Evolutionary conservation across 2,888 invertebrate species (phyloP).

Genomic region (Leptura quadrifasciata): DNA sequence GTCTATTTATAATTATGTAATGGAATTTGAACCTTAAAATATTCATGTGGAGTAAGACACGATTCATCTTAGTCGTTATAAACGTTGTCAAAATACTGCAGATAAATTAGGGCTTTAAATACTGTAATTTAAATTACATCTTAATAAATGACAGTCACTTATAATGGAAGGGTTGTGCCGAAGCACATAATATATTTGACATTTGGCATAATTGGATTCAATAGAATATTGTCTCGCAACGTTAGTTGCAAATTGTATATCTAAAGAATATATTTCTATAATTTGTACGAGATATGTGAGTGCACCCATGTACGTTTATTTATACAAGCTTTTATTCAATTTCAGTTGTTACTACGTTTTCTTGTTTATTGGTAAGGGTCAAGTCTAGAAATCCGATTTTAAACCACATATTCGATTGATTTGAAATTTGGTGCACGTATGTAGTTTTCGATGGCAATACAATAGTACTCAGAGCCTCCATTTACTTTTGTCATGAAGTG

Average conservation of each 20-base stretch:
- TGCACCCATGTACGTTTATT: too few relatives aligned
- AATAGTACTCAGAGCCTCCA: too few relatives aligned
- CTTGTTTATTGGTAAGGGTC: too few relatives aligned
- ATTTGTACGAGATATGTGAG: too few relatives aligned
- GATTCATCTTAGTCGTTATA: not conserved
- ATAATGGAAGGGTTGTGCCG: not conserved
- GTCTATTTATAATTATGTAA: not conserved
- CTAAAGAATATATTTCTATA: too few relatives aligned
- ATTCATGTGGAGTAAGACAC: not conserved
- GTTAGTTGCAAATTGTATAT: not conserved
- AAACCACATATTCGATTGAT: too few relatives aligned
- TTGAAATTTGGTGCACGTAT: too few relatives aligned
- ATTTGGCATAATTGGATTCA: constrained; percentile 5
- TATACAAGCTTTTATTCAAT: too few relatives aligned
- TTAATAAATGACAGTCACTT: constrained; percentile 13
- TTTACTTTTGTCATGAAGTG: too few relatives aligned
- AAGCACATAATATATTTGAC: not conserved
- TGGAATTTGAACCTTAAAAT: not conserved
- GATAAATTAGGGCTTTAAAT: not conserved
- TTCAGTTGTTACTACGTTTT: too few relatives aligned
- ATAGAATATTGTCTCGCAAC: not conserved
- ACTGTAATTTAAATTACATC: constrained; percentile 1
- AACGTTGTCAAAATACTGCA: not conserved
- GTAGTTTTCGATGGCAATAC: too few relatives aligned
- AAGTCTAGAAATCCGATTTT: too few relatives aligned